These are phyloP conservation scores for Spodoptera frugiperda DNA, from an alignment of 1,140 invertebrate genomes.

Conservation along the genomic window DNA sequence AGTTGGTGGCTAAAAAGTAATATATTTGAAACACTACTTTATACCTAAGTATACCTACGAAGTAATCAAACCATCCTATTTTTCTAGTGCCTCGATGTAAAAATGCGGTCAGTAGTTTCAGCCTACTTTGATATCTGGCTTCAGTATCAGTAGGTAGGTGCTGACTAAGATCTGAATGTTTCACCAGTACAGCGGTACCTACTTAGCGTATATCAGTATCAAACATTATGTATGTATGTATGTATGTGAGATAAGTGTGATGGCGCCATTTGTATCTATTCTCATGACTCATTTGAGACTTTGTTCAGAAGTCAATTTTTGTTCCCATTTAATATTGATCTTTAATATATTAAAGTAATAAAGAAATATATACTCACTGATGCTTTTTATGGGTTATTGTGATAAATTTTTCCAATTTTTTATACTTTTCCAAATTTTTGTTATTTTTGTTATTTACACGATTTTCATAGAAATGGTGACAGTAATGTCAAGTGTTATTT, in stretches of 20 bases:
- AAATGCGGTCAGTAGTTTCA: slow-evolving; percentile 13
- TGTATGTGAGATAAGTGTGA: no score
- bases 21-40: no score
- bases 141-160: no score
- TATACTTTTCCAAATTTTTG: slow-evolving; percentile 33
- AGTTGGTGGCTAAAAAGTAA: no score
- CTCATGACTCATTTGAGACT: no score
- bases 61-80: no score
- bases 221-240: no score
- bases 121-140: slow-evolving; percentile 21
- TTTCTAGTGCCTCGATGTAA: background rate
- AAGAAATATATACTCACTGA: slow-evolving; percentile 18
- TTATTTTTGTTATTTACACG: slow-evolving; percentile 42
- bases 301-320: no score
- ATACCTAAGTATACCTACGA: no score
- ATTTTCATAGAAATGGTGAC: slow-evolving; percentile 38
- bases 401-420: slow-evolving; percentile 52
- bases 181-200: background rate
- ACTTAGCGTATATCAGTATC: background rate
- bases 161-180: background rate
- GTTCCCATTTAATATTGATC: no score
- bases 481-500: background rate
- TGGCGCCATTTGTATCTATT: no score
- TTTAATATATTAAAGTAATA: background rate
- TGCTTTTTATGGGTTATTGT: slow-evolving; percentile 36